phyloP scores from a whole-genome alignment of 1,140 invertebrate genomes.

The Formica selysi region DNA sequence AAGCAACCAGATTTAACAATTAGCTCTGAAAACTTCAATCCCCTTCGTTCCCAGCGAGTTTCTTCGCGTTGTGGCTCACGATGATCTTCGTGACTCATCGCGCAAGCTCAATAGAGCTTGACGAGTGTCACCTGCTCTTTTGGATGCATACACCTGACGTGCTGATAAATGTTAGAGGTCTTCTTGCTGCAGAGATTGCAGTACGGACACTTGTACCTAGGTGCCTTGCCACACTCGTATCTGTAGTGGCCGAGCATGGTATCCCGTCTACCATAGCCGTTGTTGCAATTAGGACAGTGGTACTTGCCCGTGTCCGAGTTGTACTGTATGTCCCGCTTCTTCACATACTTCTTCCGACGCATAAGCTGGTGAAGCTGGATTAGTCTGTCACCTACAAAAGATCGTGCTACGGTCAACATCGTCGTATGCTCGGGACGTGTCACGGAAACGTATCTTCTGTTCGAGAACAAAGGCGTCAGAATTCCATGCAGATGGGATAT shows the following conservation, averaged over 20 bases:
- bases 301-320: slow-evolving; percentile 83
- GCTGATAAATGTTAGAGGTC: slow-evolving; percentile 84
- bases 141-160: slow-evolving; percentile 82
- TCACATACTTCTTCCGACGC: slow-evolving; percentile 63
- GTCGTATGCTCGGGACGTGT: background rate
- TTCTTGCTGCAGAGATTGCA: slow-evolving; percentile 85
- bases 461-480: slow-evolving; percentile 7
- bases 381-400: slow-evolving; percentile 81
- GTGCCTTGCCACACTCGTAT: slow-evolving; percentile 88
- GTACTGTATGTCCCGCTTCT: slow-evolving; percentile 77
- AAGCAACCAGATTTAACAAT: background rate
- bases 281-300: slow-evolving; percentile 85
- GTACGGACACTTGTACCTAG: slow-evolving; percentile 87
- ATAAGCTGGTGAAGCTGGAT: slow-evolving; percentile 51
- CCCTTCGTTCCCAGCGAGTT: background rate
- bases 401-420: slow-evolving; percentile 72
- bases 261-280: slow-evolving; percentile 83
- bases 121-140: slow-evolving; percentile 79
- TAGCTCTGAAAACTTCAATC: no score
- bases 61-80: background rate
- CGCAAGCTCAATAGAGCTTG: slow-evolving; percentile 79
- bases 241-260: slow-evolving; percentile 85
- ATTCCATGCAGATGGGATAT: slow-evolving; percentile 59
- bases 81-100: background rate
- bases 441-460: slow-evolving; percentile 5